Evolutionary conservation across 2,888 invertebrate species (phyloP), one percentile per base, ranked within the genome.

Genomic region (Plusia festucae): DNA sequence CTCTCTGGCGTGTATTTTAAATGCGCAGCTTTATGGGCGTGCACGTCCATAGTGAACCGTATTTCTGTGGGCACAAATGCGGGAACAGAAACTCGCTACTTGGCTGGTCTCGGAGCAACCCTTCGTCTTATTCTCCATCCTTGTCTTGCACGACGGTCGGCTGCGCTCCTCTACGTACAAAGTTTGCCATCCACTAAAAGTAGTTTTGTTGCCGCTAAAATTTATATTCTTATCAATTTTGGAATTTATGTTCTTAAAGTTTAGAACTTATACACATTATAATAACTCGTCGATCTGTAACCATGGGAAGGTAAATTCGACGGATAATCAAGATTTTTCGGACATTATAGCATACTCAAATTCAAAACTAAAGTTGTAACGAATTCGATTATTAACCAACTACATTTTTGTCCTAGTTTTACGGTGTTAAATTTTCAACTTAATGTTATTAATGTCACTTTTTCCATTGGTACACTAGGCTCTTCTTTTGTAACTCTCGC

Each of bases 71-170:
- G 78, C 80, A 79, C 80, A 76, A 79, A 73, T 77, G 68, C 62
- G 84, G 62, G 76, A 72, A 74, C 77, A 82, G 88, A 89, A 94
- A 93, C 88, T 85, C 88, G 79, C 79, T 93, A 88, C 95, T 93
- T 93, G 88, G 71, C 85, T 83, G 88, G 95, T 95, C 95, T 95
- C 95, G 81, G 90, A 94, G 94, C 95, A 95, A 95, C 95, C 95
- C 95, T 95, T 95, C 95, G 95, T 95, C 95, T 95, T 95, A 93
- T 95, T 94, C 93, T 91, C 94, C 88, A 87, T 95, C 95, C 94
- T 91, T 93, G 93, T 95, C 95, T 95, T 95, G 86, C 94, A 88
- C 95, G 93, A 93, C 93, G 90, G 90, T 91, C 90, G 93, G 89
- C 92, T 91, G 91, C 88, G 82, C 94, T 94, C 88, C 92, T 94